A percentile compares a stretch with the other conserved stretches of the same genome.
Evolutionary conservation across 2,888 invertebrate genomes (phyloP).

Genomic region (Oxyscelio sp.): DNA sequence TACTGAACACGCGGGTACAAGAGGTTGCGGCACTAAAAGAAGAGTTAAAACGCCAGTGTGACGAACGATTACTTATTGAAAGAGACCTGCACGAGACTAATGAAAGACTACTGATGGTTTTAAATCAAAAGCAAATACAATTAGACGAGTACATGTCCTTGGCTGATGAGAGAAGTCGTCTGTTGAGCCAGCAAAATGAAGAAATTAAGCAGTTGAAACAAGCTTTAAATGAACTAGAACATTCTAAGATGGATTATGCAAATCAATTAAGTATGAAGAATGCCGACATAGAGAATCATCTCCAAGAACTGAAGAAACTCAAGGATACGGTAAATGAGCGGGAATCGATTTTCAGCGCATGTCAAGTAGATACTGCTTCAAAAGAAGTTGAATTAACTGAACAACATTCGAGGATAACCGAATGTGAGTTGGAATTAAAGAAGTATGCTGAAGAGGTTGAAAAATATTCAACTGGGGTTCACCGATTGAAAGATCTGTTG

Average conservation of each 20-base stretch:
- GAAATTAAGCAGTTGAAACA: constrained; percentile 71
- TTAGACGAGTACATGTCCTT: constrained; percentile 66
- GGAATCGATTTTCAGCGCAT: constrained; percentile 54
- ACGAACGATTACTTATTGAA: constrained; percentile 76
- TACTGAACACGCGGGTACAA: constrained; percentile 82
- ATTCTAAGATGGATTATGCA: constrained; percentile 40
- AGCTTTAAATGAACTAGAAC: constrained; percentile 56
- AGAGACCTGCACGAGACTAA: constrained; percentile 84
- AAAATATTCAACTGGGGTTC: constrained; percentile 62
- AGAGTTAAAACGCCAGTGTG: constrained; percentile 81
- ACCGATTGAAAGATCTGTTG: constrained; percentile 88
- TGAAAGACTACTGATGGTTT: constrained; percentile 82
- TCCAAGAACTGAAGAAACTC: constrained; percentile 73
- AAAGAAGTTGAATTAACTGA: constrained; percentile 37
- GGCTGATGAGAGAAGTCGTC: constrained; percentile 28
- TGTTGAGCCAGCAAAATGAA: constrained; percentile 56
- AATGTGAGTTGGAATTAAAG: constrained; percentile 61
- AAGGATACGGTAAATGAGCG: constrained; percentile 74
- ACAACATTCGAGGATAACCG: constrained; percentile 8
- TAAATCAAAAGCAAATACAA: constrained; percentile 79
- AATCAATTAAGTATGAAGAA: constrained; percentile 56
- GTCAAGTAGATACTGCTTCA: constrained; percentile 39
- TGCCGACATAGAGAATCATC: constrained; percentile 59
- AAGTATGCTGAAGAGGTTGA: constrained; percentile 66
- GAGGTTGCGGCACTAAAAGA: constrained; percentile 84